Percentiles rank a stretch among this genome's conserved stretches.
phyloP scores from a whole-genome alignment of 1,140 invertebrate species.

The Brachionus rotundiformis region DNA sequence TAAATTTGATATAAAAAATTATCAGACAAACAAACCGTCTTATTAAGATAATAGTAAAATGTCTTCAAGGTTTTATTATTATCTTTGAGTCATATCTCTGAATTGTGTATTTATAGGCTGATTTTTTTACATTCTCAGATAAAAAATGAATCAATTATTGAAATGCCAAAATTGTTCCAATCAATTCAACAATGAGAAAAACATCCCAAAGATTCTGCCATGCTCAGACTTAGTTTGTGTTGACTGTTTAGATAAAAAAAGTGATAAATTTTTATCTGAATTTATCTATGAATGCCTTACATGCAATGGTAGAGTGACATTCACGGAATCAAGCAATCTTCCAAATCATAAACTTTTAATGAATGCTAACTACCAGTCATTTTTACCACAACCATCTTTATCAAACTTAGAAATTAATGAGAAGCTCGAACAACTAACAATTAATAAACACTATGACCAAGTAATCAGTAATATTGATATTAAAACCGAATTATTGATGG shows the following conservation, averaged over 20 bases:
- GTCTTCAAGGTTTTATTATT: too few species aligned
- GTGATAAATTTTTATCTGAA: background rate
- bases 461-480: slow-evolving; percentile 6
- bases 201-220: slow-evolving; percentile 1
- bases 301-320: background rate
- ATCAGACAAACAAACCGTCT: too few species aligned
- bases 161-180: background rate
- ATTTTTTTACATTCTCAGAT: too few species aligned
- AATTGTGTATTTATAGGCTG: too few species aligned
- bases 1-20: too few species aligned
- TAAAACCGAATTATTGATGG: background rate
- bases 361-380: too few species aligned
- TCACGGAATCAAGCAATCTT: background rate
- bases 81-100: too few species aligned
- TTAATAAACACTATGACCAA: slow-evolving; percentile 32
- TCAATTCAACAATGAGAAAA: background rate
- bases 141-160: background rate
- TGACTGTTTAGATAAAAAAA: background rate
- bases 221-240: slow-evolving; percentile 8
- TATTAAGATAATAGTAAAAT: too few species aligned
- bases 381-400: too few species aligned
- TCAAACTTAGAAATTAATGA: too few species aligned
- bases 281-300: background rate
- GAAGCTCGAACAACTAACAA: background rate
- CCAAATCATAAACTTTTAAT: background rate